These are phyloP conservation scores for Pseudomugil tenellus DNA, from an alignment of 2,797 vertebrate genomes.

Conservation along the genomic window DNA sequence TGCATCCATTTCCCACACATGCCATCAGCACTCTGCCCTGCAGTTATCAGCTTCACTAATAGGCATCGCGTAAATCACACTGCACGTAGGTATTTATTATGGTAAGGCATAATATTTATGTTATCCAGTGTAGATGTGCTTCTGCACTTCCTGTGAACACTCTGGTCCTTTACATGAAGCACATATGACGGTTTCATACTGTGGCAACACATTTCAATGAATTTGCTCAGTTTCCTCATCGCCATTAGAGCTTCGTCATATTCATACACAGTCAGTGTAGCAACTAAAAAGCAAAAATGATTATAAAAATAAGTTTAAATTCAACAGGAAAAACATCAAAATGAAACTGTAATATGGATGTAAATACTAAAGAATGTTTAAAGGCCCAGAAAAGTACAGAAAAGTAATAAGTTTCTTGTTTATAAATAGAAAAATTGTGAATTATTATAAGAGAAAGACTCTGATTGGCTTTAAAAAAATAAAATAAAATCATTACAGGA, in stretches of 20 bases:
- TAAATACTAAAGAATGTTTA: too few relatives aligned
- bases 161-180: neutral
- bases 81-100: neutral
- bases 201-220: slow-evolving; percentile 93
- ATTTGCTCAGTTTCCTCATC: too few relatives aligned
- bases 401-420: neutral
- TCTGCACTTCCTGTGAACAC: neutral
- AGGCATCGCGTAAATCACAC: neutral
- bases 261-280: neutral
- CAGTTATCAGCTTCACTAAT: neutral
- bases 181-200: slow-evolving; percentile 84
- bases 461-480: too few relatives aligned
- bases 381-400: too few relatives aligned
- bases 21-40: neutral
- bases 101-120: neutral
- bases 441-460: neutral
- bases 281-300: too few relatives aligned
- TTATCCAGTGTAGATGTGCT: neutral
- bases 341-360: neutral
- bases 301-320: too few relatives aligned
- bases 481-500: neutral
- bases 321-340: too few relatives aligned
- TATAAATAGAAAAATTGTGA: neutral
- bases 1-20: neutral
- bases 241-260: too few relatives aligned